Evolutionary conservation across 2,113 vertebrate species (phyloP).

Genomic region (Gymnocephalus cernua): DNA sequence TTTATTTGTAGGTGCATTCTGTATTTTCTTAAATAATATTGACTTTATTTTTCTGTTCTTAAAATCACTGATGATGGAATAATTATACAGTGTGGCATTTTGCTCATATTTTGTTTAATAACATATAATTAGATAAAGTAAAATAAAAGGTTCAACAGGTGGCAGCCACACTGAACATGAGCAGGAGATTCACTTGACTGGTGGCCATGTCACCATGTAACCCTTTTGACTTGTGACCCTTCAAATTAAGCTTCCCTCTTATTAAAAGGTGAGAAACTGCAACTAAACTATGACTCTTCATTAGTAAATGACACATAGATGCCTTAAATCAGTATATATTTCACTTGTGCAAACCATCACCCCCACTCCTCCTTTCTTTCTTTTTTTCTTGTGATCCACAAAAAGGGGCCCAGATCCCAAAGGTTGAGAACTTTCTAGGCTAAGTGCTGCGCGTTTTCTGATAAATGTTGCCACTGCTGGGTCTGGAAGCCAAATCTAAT

Average conservation of each 20-base stretch:
- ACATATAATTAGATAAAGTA: neutral
- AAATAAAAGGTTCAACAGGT: neutral
- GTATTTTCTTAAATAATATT: neutral
- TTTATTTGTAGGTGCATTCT: neutral
- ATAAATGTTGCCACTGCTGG: neutral
- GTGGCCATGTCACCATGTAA: neutral
- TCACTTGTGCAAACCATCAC: neutral
- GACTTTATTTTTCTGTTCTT: neutral
- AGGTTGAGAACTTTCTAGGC: neutral
- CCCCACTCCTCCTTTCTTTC: neutral
- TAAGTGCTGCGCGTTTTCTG: neutral
- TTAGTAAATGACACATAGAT: neutral
- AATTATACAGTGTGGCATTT: neutral
- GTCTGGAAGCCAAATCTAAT: neutral
- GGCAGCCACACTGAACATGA: neutral
- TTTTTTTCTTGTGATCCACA: neutral
- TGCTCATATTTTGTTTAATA: neutral
- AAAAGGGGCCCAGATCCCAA: neutral
- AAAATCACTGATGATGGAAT: neutral
- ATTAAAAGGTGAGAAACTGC: neutral
- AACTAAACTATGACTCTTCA: neutral
- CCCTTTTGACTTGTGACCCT: slow-evolving; percentile 6
- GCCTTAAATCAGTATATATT: neutral
- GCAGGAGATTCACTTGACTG: neutral
- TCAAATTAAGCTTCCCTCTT: neutral